Conservation (phyloP, 2,113 vertebrate species). For the Hippocampus barbouri region DNA sequence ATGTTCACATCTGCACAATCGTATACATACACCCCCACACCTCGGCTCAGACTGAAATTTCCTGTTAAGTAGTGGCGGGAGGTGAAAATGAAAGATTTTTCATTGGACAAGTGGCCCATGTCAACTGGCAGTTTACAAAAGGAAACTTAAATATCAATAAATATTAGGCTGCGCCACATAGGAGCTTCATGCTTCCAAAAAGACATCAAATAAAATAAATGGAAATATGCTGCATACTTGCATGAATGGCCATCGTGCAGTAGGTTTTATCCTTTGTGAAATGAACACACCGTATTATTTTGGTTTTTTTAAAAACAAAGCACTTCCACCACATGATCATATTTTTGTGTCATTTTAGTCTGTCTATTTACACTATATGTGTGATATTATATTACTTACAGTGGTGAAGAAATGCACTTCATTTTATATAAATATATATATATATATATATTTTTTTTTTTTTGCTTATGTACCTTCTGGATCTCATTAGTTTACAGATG, state of each 20-base stretch:
- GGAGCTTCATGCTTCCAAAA: slow-evolving; percentile 43
- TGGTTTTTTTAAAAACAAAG: neutral
- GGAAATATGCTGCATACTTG: slow-evolving; percentile 3
- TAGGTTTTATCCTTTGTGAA: neutral
- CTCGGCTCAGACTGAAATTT: slow-evolving; percentile 55
- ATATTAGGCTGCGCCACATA: slow-evolving; percentile 47
- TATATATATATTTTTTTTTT: neutral
- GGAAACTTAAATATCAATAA: slow-evolving; percentile 62
- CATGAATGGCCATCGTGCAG: neutral
- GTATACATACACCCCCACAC: slow-evolving; percentile 41
- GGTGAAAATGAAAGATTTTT: slow-evolving; percentile 61
- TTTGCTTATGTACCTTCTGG: neutral
- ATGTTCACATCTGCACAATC: slow-evolving; percentile 38
- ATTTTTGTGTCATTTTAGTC: neutral
- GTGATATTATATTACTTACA: neutral
- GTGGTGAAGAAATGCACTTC: neutral
- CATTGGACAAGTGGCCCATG: slow-evolving; percentile 49
- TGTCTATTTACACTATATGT: neutral
- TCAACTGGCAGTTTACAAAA: slow-evolving; percentile 60
- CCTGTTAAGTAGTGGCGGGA: slow-evolving; percentile 61
- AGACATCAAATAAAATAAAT: slow-evolving; percentile 3
- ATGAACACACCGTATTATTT: neutral
- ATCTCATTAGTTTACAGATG: neutral
- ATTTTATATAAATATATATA: no score
- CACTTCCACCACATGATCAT: neutral